Evolutionary conservation across 2,888 invertebrate genomes (phyloP).

Genomic region (Trissolcus japonicus): DNA sequence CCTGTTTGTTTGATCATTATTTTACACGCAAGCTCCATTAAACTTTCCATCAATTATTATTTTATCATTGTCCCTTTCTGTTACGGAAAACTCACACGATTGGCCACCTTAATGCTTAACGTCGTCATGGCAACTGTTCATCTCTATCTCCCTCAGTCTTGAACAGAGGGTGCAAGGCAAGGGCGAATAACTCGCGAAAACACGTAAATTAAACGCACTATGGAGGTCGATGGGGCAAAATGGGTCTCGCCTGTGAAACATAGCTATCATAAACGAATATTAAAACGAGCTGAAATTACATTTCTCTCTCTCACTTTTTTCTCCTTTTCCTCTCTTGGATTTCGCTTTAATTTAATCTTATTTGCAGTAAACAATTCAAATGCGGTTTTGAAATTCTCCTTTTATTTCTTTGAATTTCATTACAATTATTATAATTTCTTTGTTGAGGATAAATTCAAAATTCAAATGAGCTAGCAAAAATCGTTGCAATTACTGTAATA

Average conservation of each 20-base stretch:
- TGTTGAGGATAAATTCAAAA: neutral
- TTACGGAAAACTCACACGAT: constrained; percentile 65
- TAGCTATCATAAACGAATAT: constrained; percentile 62
- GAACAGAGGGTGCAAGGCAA: constrained; percentile 58
- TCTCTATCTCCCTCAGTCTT: constrained; percentile 55
- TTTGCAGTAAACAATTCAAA: constrained; percentile 16
- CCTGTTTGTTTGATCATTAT: constrained; percentile 9
- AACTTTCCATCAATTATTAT: constrained; percentile 60
- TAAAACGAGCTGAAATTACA: constrained; percentile 54
- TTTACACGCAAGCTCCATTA: constrained; percentile 31
- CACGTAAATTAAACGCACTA: constrained; percentile 76
- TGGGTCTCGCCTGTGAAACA: constrained; percentile 59
- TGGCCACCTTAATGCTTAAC: constrained; percentile 69
- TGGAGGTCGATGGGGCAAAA: constrained; percentile 63
- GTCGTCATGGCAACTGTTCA: constrained; percentile 71
- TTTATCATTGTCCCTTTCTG: constrained; percentile 62
- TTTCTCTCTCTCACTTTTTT: constrained; percentile 18
- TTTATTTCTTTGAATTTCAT: neutral
- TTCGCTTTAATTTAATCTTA: constrained; percentile 19
- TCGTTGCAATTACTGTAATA: neutral
- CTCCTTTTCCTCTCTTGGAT: neutral
- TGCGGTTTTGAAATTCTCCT: neutral
- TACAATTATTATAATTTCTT: neutral
- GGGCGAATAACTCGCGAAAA: constrained; percentile 75
- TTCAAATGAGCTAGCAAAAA: neutral